A percentile compares a stretch with the other conserved stretches of the same genome.
Evolutionary conservation across 1,140 invertebrate species (phyloP).

Genomic region (Formica selysi): DNA sequence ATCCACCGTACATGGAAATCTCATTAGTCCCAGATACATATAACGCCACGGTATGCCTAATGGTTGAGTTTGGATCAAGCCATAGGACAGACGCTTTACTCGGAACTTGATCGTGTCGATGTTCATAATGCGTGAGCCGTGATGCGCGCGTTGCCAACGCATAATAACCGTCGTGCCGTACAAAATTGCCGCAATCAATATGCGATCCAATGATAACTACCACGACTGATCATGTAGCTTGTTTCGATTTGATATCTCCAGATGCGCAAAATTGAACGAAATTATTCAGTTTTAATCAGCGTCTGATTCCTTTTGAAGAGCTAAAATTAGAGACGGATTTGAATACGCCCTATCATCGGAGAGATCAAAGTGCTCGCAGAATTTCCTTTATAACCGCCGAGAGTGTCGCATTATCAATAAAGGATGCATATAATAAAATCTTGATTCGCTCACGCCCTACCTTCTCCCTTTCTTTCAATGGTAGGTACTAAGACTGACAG

Average conservation of each 20-base stretch:
- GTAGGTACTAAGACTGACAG: neutral
- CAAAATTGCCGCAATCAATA: constrained; percentile 56
- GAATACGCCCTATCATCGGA: neutral
- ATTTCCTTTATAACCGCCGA: constrained; percentile 9
- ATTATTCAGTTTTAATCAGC: neutral
- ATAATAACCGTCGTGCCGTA: constrained; percentile 69
- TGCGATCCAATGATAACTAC: constrained; percentile 33
- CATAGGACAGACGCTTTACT: constrained; percentile 74
- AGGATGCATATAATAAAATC: constrained; percentile 10
- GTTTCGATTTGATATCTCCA: constrained; percentile 31
- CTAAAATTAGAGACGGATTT: neutral
- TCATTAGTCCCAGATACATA: constrained; percentile 78
- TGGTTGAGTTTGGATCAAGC: constrained; percentile 74
- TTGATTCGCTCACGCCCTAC: neutral
- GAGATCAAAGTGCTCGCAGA: constrained; percentile 12
- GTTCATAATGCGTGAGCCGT: constrained; percentile 70
- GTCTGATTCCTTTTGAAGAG: neutral
- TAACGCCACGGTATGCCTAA: constrained; percentile 68
- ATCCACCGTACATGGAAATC: constrained; percentile 77
- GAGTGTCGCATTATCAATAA: constrained; percentile 27
- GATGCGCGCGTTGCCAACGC: constrained; percentile 70
- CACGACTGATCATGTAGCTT: constrained; percentile 32
- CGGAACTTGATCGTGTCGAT: constrained; percentile 76
- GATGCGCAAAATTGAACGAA: constrained; percentile 5
- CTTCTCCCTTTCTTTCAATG: neutral